Evolutionary conservation across 2,113 vertebrate genomes (phyloP).

Genomic region (human (Homo sapiens)): GRCh38 chr1:83827001-83827500

Average conservation of each 20-base stretch:
- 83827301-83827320: not conserved
- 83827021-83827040: slow-evolving; percentile 11
- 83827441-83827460: slow-evolving; percentile 45
- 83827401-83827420: slow-evolving; percentile 34
- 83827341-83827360: not conserved
- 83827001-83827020: not conserved
- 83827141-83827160: not conserved
- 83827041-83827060: not conserved
- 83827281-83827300: not conserved
- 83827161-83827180: not conserved
- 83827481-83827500: slow-evolving; percentile 65
- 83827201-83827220: not conserved
- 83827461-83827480: slow-evolving; percentile 62
- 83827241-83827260: not conserved
- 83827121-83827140: not conserved
- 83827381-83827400: not conserved
- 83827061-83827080: not conserved
- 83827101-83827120: not conserved
- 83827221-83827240: not conserved
- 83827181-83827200: not conserved
- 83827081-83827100: not conserved
- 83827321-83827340: slow-evolving; percentile 29
- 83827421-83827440: slow-evolving; percentile 50
- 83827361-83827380: not conserved
- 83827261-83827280: not conserved